Evolutionary conservation across 1,140 invertebrate species (phyloP).

Genomic region (Drosophila eugracilis): DNA sequence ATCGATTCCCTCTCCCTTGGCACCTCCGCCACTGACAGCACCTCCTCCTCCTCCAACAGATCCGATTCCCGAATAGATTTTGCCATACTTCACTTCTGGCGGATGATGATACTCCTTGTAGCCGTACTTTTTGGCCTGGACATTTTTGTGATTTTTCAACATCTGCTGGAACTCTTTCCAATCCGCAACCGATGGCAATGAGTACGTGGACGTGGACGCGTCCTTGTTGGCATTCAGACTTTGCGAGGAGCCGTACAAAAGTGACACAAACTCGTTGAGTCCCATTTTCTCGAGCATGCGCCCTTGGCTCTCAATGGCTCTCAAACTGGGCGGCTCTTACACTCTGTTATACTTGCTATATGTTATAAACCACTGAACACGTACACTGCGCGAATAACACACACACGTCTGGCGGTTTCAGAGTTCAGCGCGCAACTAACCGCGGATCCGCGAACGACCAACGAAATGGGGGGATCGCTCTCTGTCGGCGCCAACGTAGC

Average conservation of each 20-base stretch:
- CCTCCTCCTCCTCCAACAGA: slow-evolving; percentile 1
- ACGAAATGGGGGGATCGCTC: slow-evolving; percentile 33
- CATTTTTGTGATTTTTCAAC: slow-evolving; percentile 84
- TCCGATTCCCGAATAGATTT: slow-evolving; percentile 40
- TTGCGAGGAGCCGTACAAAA: slow-evolving; percentile 82
- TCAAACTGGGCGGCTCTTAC: slow-evolving; percentile 5
- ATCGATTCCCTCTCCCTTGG: neutral
- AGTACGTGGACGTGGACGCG: slow-evolving; percentile 67
- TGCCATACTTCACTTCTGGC: slow-evolving; percentile 71
- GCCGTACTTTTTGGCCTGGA: slow-evolving; percentile 70
- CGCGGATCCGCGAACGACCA: slow-evolving; percentile 31
- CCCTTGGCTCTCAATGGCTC: slow-evolving; percentile 24
- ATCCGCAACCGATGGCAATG: slow-evolving; percentile 70
- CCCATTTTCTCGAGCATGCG: slow-evolving; percentile 73
- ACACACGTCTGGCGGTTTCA: slow-evolving; percentile 62
- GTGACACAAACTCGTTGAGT: slow-evolving; percentile 80
- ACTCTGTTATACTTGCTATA: slow-evolving; percentile 8
- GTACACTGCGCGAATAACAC: slow-evolving; percentile 18
- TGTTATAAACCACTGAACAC: neutral
- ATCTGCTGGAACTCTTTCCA: slow-evolving; percentile 76
- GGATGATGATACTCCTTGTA: slow-evolving; percentile 76
- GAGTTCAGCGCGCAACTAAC: slow-evolving; percentile 67
- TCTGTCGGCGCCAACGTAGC: slow-evolving; percentile 1
- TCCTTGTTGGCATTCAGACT: slow-evolving; percentile 65
- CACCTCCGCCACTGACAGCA: neutral